Conservation (phyloP, 2,888 invertebrate species). For the Thysanoteuthis rhombus region DNA sequence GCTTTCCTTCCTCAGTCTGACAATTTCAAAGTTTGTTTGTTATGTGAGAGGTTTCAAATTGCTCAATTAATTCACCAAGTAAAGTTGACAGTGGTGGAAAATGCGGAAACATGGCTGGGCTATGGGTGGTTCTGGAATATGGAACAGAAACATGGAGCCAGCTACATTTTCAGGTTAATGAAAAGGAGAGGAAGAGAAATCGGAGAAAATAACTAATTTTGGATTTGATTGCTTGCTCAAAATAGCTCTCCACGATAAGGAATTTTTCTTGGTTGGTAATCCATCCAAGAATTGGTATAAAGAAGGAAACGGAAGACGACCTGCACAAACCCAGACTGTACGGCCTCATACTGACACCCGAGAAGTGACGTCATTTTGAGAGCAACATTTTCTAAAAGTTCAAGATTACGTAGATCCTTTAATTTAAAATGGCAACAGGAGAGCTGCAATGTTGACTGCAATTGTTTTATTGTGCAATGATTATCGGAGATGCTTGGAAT, state of each 20-base stretch:
- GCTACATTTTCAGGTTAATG: not conserved
- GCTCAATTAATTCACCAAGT: not conserved
- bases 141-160: not conserved
- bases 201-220: not conserved
- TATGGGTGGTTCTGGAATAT: not conserved
- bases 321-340: not conserved
- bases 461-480: not conserved
- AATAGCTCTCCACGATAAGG: not conserved
- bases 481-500: not conserved
- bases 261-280: not conserved
- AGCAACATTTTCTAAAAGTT: not conserved
- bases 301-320: not conserved
- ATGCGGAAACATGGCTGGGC: not conserved
- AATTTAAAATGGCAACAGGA: not conserved
- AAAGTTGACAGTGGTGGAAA: not conserved
- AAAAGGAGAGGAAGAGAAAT: not conserved
- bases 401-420: not conserved
- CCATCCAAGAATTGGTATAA: not conserved
- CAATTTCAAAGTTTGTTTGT: not conserved
- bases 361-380: not conserved
- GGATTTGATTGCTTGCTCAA: not conserved
- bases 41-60: not conserved
- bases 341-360: not conserved
- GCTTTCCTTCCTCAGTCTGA: not conserved
- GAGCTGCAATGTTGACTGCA: not conserved